Evolutionary conservation across 1,140 invertebrate species (phyloP).

Genomic region (Halesus radiatus): DNA sequence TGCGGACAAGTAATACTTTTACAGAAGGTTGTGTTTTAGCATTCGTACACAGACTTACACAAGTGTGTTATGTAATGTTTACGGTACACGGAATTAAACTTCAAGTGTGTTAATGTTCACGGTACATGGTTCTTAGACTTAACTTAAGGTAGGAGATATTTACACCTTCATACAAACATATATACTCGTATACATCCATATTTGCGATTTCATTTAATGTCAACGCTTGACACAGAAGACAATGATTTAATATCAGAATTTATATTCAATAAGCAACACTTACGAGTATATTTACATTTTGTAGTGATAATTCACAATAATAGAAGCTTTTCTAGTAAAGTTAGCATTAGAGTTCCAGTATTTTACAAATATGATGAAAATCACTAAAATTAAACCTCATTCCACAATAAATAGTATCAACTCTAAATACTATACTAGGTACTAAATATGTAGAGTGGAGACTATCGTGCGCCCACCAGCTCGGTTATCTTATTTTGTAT

Average conservation of each 20-base stretch:
- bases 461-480: background rate
- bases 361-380: background rate
- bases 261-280: background rate
- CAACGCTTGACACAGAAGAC: background rate
- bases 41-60: too few relatives aligned
- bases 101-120: background rate
- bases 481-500: constrained; percentile 43
- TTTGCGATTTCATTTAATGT: constrained; percentile 10
- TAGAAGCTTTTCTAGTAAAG: background rate
- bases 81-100: background rate
- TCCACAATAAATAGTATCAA: too few relatives aligned
- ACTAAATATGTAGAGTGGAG: background rate
- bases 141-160: background rate
- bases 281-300: constrained; percentile 15
- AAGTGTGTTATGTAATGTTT: too few relatives aligned
- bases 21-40: too few relatives aligned
- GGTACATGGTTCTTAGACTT: too few relatives aligned
- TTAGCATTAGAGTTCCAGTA: background rate
- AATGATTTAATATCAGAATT: constrained; percentile 8
- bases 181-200: background rate
- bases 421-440: too few relatives aligned
- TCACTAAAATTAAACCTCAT: too few relatives aligned
- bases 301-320: constrained; percentile 15
- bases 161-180: background rate
- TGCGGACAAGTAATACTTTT: background rate